Evolutionary conservation across 2,888 invertebrate species (phyloP).

Genomic region (Bursaphelenchus okinawaensis): DNA sequence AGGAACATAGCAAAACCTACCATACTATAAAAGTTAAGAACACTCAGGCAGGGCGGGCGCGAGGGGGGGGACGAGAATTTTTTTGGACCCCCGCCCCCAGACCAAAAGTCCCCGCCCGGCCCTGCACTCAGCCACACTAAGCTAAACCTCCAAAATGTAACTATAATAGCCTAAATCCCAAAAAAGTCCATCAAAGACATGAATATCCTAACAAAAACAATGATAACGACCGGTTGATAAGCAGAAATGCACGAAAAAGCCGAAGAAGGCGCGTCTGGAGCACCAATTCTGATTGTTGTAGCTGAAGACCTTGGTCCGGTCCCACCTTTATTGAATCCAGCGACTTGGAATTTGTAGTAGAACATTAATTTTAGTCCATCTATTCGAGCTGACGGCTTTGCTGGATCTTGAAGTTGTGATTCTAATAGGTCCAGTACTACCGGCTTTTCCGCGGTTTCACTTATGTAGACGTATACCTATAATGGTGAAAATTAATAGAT

Average conservation of each 20-base stretch:
- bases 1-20: no score
- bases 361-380: slow-evolving; percentile 51
- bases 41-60: no score
- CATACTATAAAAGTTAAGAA: no score
- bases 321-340: slow-evolving; percentile 51
- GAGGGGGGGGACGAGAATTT: no score
- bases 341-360: slow-evolving; percentile 47
- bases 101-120: no score
- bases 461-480: slow-evolving; percentile 31
- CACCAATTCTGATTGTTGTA: slow-evolving; percentile 40
- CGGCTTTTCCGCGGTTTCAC: slow-evolving; percentile 34
- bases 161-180: background rate
- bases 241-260: background rate
- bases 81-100: no score
- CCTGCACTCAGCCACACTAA: no score
- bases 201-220: background rate
- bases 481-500: background rate
- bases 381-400: slow-evolving; percentile 43
- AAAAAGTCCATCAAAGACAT: background rate
- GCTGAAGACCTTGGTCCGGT: slow-evolving; percentile 41
- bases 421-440: slow-evolving; percentile 38
- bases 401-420: slow-evolving; percentile 35
- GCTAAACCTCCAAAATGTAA: no score
- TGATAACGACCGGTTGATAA: background rate
- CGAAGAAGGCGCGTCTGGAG: slow-evolving; percentile 13